Evolutionary conservation across 2,797 vertebrate genomes (phyloP), one percentile per base, ranked within the genome.

Genomic region (Bradypus variegatus): DNA sequence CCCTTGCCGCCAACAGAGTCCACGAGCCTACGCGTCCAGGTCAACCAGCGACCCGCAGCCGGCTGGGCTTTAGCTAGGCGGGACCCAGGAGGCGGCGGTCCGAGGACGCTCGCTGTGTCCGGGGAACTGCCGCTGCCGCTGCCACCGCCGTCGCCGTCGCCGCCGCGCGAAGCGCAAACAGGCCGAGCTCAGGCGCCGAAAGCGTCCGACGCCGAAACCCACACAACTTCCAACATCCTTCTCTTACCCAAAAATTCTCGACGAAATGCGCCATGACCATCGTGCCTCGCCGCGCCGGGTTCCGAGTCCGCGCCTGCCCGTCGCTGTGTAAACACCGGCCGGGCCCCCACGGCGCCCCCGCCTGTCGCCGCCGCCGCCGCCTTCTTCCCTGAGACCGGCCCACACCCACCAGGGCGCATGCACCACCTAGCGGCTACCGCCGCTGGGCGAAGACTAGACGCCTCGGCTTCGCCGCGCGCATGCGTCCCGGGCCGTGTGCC

Each of bases 191-290:
- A 38, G 79, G 58, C 76, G 79, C 78, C 31, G 29, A 75, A 33
- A 78, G 85, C 77, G 64, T 36, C 48, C 5, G 70, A 45, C 92
- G n/a, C 90, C 27, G 38, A 65, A 85, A 73, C 92, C n/a, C 91
- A 31, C 38, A n/a, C 65, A 18, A 29, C 72, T 75, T 50, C 62
- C 89, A 36, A 23, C 48, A 81, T 23, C 95, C 86, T 98, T 7
- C 45, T 82, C 97, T 93, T 98, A 99, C 99, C 99, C 99, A 99
- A 96, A 99, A 99, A 98, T 96, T 98, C 97, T 99, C 98, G 86
- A 98, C 97, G 97, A 99, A 99, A 98, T 98, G 98, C 93, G 98
- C 98, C 98, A 98, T 98, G 98, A 98, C 98, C 98, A 98, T 98
- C 97, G 97, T 98, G 98, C 93, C 58, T 81, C 67, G 89, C 89